phyloP scores from a whole-genome alignment of 2,113 vertebrate genomes.

The Galbula dea region DNA sequence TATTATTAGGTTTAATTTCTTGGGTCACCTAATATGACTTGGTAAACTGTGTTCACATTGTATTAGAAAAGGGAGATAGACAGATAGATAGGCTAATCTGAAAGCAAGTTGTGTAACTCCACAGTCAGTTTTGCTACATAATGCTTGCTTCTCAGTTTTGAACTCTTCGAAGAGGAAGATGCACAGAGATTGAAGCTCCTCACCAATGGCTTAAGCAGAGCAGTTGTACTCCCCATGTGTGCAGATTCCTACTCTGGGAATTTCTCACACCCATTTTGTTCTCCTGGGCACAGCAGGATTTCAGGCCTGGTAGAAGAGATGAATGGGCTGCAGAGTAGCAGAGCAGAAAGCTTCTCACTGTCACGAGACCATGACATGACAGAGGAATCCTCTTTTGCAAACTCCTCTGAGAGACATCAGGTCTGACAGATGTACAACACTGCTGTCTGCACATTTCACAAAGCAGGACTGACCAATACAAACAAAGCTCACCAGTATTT shows the following conservation, averaged over 20 bases:
- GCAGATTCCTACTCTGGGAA: neutral
- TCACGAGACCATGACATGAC: neutral
- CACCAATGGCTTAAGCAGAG: neutral
- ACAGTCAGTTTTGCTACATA: neutral
- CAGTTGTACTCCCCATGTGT: neutral
- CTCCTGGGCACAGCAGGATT: neutral
- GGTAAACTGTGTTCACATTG: neutral
- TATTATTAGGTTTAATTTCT: neutral
- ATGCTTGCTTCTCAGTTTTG: neutral
- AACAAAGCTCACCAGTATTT: neutral
- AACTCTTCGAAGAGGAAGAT: neutral
- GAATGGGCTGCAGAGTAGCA: neutral
- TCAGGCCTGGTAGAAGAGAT: neutral
- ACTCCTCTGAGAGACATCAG: neutral
- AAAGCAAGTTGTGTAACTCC: neutral
- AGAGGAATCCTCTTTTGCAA: constrained; percentile 35
- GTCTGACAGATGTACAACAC: neutral
- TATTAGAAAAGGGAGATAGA: neutral
- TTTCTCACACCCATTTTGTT: neutral
- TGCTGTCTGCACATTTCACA: neutral
- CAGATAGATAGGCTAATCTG: neutral
- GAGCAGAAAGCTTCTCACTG: neutral
- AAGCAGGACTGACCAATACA: neutral
- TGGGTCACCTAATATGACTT: neutral
- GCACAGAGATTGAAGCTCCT: neutral